Base-by-base conservation (phyloP, 2,113 vertebrate genomes). In the Tauraco erythrolophus region DNA sequence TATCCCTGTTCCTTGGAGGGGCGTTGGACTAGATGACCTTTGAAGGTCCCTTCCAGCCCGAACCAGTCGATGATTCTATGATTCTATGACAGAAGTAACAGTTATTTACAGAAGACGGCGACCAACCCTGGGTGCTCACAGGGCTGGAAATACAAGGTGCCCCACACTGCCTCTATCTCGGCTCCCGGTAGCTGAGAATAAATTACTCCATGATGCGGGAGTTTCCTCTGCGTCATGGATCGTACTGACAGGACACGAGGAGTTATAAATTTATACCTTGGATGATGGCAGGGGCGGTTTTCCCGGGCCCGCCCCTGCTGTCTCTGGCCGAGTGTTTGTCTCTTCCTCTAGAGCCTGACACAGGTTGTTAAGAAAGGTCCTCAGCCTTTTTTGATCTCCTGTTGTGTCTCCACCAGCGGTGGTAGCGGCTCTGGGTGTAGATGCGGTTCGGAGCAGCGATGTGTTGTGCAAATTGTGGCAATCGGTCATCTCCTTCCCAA, bases 401-500 rank as follows among this genome's bases (percentile, higher is more conserved):
- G 14, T 11, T 13, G 45, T 15, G 43, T 30, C 65, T 56, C 2
- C 23, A 2, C 1, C 14, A 62, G 80, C 10, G 6, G 56, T 23
- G 37, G 7, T 19, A 33, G 3, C 45, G 28, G 68, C 83, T 33
- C 76, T 3, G 18, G 0, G 8, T 5, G n/a, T 5, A 2, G 56
- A 2, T 5, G 62, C 46, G 4, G 33, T 11, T 53, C 5, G 16
- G 65, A 17, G 0, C 16, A 6, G 58, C 78, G 6, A 12, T 7
- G 62, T 5, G 35, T 3, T 10, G 25, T 17, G 10, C 45, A 16
- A 1, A 27, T 9, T 11, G 7, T 1, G 16, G 33, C 60, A 3
- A 0, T 21, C 15, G 0, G 11, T 33, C 21, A 18, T 30, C 12
- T 24, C 15, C 37, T 33, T 2, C 43, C 7, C 0, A 13, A 16